phyloP scores from a whole-genome alignment of 1,140 invertebrate species.

The Dufourea novaeangliae region DNA sequence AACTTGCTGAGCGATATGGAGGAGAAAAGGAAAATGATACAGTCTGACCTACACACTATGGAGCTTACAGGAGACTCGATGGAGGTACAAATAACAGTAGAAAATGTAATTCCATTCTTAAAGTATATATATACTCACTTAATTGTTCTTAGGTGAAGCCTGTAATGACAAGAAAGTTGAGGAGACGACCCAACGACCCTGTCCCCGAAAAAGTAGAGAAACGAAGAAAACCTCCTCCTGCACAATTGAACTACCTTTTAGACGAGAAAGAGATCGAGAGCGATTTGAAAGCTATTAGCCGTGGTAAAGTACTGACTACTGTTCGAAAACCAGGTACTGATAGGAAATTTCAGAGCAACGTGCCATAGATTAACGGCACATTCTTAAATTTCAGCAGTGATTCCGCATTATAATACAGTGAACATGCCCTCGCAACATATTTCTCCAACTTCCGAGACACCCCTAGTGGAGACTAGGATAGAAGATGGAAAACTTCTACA shows the following conservation, averaged over 20 bases:
- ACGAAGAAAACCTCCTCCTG: constrained; percentile 89
- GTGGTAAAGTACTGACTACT: constrained; percentile 83
- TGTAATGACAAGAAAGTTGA: constrained; percentile 92
- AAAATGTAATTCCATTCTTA: not conserved
- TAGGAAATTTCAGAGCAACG: constrained; percentile 15
- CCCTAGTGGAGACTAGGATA: constrained; percentile 90
- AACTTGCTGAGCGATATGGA: constrained; percentile 95
- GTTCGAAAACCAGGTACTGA: constrained; percentile 81
- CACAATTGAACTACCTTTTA: constrained; percentile 91
- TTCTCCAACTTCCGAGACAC: constrained; percentile 74
- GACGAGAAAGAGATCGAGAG: constrained; percentile 95
- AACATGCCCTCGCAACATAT: constrained; percentile 77
- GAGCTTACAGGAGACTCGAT: constrained; percentile 94
- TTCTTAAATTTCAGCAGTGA: constrained; percentile 73
- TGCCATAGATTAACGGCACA: not conserved
- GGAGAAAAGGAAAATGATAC: constrained; percentile 94
- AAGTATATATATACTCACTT: not conserved
- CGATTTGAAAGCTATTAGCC: constrained; percentile 92
- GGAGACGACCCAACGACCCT: constrained; percentile 96
- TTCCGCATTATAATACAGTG: constrained; percentile 78
- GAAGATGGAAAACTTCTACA: constrained; percentile 97
- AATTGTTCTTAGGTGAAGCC: constrained; percentile 84
- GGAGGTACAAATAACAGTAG: constrained; percentile 83
- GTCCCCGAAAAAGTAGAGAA: constrained; percentile 91
- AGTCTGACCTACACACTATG: constrained; percentile 92